phyloP scores from a whole-genome alignment of 2,797 vertebrate species.

The Limosa lapponica region DNA sequence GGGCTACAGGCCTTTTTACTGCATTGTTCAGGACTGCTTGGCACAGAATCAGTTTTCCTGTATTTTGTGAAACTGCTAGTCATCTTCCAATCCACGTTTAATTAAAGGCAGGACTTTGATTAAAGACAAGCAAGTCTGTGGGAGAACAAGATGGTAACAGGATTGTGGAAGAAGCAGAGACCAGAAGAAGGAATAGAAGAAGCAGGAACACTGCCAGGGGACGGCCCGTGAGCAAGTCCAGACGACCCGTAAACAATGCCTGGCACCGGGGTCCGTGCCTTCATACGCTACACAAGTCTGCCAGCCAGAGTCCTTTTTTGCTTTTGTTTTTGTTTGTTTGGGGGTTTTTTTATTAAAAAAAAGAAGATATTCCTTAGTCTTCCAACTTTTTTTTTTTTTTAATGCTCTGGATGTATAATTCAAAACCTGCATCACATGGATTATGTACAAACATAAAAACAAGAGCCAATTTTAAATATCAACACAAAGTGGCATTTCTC shows the following conservation, averaged over 20 bases:
- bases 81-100: background rate
- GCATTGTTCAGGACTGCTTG: background rate
- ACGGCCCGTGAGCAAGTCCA: no score
- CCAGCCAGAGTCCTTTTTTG: background rate
- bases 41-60: background rate
- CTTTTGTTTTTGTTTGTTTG: background rate
- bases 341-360: background rate
- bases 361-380: background rate
- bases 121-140: background rate
- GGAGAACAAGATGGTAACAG: no score
- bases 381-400: background rate
- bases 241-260: no score
- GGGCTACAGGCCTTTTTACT: background rate
- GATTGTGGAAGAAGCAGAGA: no score
- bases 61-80: background rate
- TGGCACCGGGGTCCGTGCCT: no score
- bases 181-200: no score
- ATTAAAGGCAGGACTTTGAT: conserved; percentile 3
- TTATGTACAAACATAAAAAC: background rate
- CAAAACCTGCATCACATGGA: background rate
- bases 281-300: no score
- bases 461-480: background rate
- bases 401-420: background rate
- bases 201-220: no score
- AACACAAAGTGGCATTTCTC: conserved; percentile 9